These are phyloP conservation scores for Autographa pulchrina DNA, from an alignment of 2,888 invertebrate genomes.

Conservation along the genomic window DNA sequence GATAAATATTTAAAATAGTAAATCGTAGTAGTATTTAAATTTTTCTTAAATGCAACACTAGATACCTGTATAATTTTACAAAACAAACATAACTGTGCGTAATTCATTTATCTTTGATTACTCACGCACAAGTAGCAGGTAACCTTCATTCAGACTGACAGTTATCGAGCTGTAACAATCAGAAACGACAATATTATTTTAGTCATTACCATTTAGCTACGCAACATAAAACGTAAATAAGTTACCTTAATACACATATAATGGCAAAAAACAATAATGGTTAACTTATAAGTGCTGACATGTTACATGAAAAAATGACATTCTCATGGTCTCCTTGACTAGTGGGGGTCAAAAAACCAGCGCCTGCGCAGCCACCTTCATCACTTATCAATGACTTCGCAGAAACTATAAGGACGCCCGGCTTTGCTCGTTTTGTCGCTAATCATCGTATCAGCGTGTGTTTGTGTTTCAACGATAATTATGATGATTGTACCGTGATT, in stretches of 20 bases:
- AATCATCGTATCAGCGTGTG: slow-evolving; percentile 33
- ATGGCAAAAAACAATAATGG: slow-evolving; percentile 3
- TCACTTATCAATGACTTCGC: slow-evolving; percentile 59
- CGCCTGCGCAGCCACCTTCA: slow-evolving; percentile 47
- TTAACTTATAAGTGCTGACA: not conserved
- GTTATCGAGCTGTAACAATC: not conserved
- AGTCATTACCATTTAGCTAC: slow-evolving; percentile 1
- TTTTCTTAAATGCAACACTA: too few relatives aligned
- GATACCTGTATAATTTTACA: too few relatives aligned
- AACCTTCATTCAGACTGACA: not conserved
- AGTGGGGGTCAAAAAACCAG: slow-evolving; percentile 46
- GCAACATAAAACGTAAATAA: slow-evolving; percentile 5
- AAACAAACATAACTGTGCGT: too few relatives aligned
- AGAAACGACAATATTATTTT: not conserved
- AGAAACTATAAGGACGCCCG: slow-evolving; percentile 42
- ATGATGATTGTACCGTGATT: slow-evolving; percentile 25
- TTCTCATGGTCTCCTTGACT: slow-evolving; percentile 34
- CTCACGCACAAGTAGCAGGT: not conserved
- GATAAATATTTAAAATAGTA: too few relatives aligned
- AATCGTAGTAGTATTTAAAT: too few relatives aligned
- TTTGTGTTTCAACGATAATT: slow-evolving; percentile 20
- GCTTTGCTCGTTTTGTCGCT: slow-evolving; percentile 26
- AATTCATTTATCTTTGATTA: too few relatives aligned
- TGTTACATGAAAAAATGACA: slow-evolving; percentile 2
- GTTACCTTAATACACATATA: slow-evolving; percentile 8